Evolutionary conservation across 2,797 vertebrate species (phyloP), one percentile per base, ranked within the genome.

Genomic region (Gambelia wislizenii): DNA sequence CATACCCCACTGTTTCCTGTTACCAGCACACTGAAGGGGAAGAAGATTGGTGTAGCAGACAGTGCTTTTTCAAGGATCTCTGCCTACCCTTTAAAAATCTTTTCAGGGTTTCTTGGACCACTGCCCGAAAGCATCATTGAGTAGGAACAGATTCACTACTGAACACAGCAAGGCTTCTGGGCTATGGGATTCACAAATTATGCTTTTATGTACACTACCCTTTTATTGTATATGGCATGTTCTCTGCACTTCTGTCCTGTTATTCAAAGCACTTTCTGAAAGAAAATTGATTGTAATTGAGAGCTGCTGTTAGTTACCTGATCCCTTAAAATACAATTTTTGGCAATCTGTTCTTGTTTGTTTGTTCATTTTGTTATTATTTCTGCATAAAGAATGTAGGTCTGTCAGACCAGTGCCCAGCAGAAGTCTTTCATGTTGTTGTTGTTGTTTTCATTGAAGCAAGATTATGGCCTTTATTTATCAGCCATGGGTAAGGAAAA

Each of bases 311-410:
- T 22, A 22, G 88, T 89, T 92, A 33, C 56, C 5, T 86, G 36
- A 89, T 93, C 89, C 89, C n/a, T 75, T 81, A 76, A 76, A 8
- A 82, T 7, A 81, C 78, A 76, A 69, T 75, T 69, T 1, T 56
- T 79, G 39, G 72, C 82, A 88, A 7, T 76, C 85, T 85, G 86
- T 54, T 84, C 85, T 84, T 89, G 79, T 56, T 56, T 75, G 33
- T 83, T 9, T 0, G 0, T 78, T 91, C 77, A 42, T 20, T 72
- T 59, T 59, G 82, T 87, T 92, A 54, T 85, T 14, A 61, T 42
- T 86, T 89, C 89, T 86, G 61, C 85, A 90, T 93, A 94, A 95
- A 95, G 93, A 93, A 92, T 90, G 87, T 92, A 88, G 79, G 78
- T 0, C 0, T 93, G 92, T 76, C 52, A 82, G 78, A 56, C 61